Conservation (phyloP, 2,113 vertebrate genomes). For the Psammodynastes pulverulentus region DNA sequence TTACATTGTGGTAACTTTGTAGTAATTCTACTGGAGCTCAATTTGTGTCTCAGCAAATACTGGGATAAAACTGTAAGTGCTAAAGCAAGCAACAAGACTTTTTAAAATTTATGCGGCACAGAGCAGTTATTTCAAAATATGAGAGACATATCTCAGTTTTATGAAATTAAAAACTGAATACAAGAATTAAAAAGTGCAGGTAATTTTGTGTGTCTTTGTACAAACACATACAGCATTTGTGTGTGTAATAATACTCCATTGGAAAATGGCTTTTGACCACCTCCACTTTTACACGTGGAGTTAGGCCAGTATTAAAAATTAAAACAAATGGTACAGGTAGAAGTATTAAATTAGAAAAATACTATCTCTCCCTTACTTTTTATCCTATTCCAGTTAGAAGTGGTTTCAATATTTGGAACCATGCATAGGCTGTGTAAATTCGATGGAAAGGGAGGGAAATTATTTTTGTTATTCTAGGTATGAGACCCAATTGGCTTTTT, state of each 20-base stretch:
- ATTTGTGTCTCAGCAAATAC: not conserved
- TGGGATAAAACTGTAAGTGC: not conserved
- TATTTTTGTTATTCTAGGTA: not conserved
- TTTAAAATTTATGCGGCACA: not conserved
- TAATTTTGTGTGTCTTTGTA: not conserved
- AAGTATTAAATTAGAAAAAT: not conserved
- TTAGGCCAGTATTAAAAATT: not conserved
- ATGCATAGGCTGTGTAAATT: not conserved
- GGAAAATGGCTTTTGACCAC: not conserved
- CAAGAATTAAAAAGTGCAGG: not conserved
- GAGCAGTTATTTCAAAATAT: slow-evolving; percentile 14
- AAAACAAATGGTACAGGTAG: accelerated
- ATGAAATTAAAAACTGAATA: not conserved
- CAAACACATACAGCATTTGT: not conserved
- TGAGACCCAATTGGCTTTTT: not conserved
- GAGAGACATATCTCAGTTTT: slow-evolving; percentile 11
- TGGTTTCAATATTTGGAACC: not conserved
- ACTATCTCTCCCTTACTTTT: not conserved
- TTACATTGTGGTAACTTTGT: not conserved
- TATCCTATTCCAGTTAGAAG: not conserved
- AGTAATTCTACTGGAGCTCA: not conserved
- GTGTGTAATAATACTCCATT: not conserved
- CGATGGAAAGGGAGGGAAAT: not conserved
- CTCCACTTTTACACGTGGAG: not conserved
- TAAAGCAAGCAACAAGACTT: not conserved